phyloP scores from a whole-genome alignment of 1,140 invertebrate species.

The Caerostris darwini region DNA sequence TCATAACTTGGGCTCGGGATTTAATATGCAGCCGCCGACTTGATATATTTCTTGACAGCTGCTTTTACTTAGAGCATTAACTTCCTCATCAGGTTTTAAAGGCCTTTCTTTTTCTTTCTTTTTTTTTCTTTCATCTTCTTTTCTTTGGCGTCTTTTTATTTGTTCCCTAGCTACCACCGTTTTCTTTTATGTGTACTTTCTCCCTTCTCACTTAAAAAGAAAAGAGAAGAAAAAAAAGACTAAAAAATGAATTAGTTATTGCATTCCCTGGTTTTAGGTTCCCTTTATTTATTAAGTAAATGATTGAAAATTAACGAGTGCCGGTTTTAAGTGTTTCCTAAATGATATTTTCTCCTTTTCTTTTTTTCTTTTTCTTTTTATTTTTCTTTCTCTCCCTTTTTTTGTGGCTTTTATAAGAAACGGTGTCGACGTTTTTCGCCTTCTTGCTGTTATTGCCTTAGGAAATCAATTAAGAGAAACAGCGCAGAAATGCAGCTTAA shows the following conservation, averaged over 20 bases:
- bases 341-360: constrained; percentile 49
- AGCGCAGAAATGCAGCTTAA: constrained; percentile 6
- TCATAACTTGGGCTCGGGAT: constrained; percentile 73
- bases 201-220: constrained; percentile 21
- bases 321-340: constrained; percentile 69
- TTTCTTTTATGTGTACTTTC: constrained; percentile 49
- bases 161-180: constrained; percentile 1
- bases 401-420: constrained; percentile 38
- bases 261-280: constrained; percentile 60
- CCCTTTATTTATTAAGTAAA: constrained; percentile 77
- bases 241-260: constrained; percentile 74
- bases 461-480: constrained; percentile 60
- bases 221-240: not conserved
- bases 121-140: not conserved
- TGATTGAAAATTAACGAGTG: constrained; percentile 76
- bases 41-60: constrained; percentile 77
- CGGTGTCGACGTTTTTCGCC: constrained; percentile 46
- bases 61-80: constrained; percentile 77
- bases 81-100: constrained; percentile 77
- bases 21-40: constrained; percentile 75
- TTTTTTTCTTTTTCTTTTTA: not conserved
- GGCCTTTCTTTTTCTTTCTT: constrained; percentile 34
- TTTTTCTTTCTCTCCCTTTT: not conserved
- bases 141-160: constrained; percentile 23
- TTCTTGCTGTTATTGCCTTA: not conserved